phyloP scores from a whole-genome alignment of 2,797 vertebrate species.

The Manis javanica region DNA sequence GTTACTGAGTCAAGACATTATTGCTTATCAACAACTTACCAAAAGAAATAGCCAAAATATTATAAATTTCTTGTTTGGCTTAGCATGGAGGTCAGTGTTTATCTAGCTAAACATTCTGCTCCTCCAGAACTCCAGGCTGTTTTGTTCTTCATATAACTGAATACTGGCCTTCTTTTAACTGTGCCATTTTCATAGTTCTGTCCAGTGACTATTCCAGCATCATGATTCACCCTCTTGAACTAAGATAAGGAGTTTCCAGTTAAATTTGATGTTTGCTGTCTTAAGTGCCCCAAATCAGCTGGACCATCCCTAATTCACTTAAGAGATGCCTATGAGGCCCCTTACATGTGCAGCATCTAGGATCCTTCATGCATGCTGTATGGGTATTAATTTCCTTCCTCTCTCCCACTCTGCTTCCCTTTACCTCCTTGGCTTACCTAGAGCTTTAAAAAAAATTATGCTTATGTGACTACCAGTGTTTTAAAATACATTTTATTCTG shows the following conservation, averaged over 20 bases:
- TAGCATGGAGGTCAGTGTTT: neutral
- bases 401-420: neutral
- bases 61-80: neutral
- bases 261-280: neutral
- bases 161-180: neutral
- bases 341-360: neutral
- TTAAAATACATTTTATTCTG: constrained; percentile 43
- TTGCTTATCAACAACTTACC: neutral
- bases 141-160: neutral
- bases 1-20: neutral
- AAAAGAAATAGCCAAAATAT: constrained; percentile 1
- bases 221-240: neutral
- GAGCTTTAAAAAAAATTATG: neutral
- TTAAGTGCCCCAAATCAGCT: neutral
- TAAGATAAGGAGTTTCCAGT: neutral
- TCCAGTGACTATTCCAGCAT: neutral
- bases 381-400: neutral
- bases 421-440: neutral
- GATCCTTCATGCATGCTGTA: neutral
- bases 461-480: neutral
- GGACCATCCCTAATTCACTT: neutral
- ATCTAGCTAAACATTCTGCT: neutral
- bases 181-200: neutral
- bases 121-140: neutral
- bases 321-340: neutral